Evolutionary conservation across 2,888 invertebrate species (phyloP), one percentile per base, ranked within the genome.

Genomic region (Helleia helle): DNA sequence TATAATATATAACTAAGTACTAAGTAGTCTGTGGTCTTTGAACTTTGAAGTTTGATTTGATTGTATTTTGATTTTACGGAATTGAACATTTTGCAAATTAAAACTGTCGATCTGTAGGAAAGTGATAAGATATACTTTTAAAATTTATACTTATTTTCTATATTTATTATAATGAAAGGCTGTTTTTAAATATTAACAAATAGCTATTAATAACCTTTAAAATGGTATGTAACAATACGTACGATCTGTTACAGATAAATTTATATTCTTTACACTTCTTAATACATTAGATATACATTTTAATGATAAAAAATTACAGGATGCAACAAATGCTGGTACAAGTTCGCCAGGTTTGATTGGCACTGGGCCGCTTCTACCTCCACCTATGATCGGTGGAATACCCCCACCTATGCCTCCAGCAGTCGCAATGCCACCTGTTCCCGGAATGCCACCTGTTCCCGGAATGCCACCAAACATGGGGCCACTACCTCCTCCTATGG

Each of bases 331-430:
- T 42, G 52, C 70, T 3, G 83, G 79, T 31, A 76, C 79, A 13
- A 65, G 72, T 52, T 83, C 83, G 1, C 83, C 83, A 28, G 77
- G 77, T 18, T 53, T 81, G 39, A 65, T 79, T 30, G 55, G 57
- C 2, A 25, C 74, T 3, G 55, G 68, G 11, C 71, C 81, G 3
- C 49, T 81, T 28, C 50, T 80, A 36, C 75, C 81, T 2, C 77
- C 83, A 1, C 62, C 79, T 1, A 72, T 80, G 64, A 54, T 87
- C 6, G 72, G 79, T 15, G 81, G 77, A 3, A 57, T 87, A 43
- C 76, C 87, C 8, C 86, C 87, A 0, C 69, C 86, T 1, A 77
- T 87, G 57, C 86, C 87, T 1, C 80, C 86, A 2, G 63, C 86
- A 8, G 79, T 81, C 1, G 77, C 86, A 1, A 86, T 88, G 77